Evolutionary conservation across 2,113 vertebrate species (phyloP).

Genomic region (Pardalotus punctatus): DNA sequence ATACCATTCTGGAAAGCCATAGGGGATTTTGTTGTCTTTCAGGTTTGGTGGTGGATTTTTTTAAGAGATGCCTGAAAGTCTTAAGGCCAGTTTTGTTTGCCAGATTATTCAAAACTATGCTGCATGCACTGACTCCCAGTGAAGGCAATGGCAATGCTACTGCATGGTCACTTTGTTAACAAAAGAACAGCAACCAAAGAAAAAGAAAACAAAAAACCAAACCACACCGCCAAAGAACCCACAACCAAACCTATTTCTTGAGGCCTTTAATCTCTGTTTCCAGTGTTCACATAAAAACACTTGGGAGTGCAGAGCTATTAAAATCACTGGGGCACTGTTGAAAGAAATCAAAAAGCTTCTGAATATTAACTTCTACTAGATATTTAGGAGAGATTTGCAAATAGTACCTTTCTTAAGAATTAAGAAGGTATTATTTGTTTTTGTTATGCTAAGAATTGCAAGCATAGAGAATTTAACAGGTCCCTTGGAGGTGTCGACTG

Average conservation of each 20-base stretch:
- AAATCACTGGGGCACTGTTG: not conserved
- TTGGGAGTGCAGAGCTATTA: not conserved
- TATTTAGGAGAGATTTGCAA: not conserved
- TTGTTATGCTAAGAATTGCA: not conserved
- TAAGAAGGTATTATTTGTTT: not conserved
- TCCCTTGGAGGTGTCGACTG: not conserved
- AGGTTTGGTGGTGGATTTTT: not conserved
- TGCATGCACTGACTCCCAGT: not conserved
- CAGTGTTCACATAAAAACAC: not conserved
- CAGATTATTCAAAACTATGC: not conserved
- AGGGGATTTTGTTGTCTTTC: not conserved
- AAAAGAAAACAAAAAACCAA: accelerated
- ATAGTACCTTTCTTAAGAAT: not conserved
- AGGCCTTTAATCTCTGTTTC: not conserved
- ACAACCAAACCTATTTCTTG: not conserved
- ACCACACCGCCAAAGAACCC: accelerated
- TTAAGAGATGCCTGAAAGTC: not conserved
- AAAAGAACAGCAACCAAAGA: not conserved
- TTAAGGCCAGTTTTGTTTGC: not conserved
- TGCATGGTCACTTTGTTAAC: not conserved
- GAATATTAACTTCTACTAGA: not conserved
- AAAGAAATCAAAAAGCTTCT: not conserved
- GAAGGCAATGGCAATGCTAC: not conserved
- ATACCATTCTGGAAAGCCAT: not conserved
- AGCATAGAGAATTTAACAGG: not conserved